Base-by-base conservation (phyloP, 2,888 invertebrate genomes). In the Alentia gelatinosa region DNA sequence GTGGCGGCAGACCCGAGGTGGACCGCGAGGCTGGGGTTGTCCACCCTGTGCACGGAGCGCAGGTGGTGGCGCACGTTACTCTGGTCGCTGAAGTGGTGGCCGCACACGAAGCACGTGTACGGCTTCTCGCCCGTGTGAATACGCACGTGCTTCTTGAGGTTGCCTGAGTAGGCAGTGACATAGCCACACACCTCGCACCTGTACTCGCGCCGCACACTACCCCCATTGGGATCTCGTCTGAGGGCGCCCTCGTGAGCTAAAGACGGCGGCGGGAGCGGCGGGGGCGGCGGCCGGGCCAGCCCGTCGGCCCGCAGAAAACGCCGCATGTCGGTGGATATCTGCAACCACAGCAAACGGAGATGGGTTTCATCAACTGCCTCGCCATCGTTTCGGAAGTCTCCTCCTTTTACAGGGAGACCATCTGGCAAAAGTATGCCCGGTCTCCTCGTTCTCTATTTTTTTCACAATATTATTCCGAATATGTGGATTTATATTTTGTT, bases 51-150 rank as follows among this genome's bases (percentile, higher is more conserved):
- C 37, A 79, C 79, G 23, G 79, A 79, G n/a, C 86, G 42, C 1
- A 86, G 26, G 47, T 86, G 86, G 30, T 86, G 42, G n/a, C 50
- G 26, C 26, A 86, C 50, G 47, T 50, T 86, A 33, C 86, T 50
- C 42, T 47, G 42, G 42, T 86, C 47, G 30, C 86, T 86, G 86
- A 47, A 86, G 47, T 50, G 42, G 42, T 86, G 42, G 3, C 86
- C 86, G 30, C 86, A 86, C n/a, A 47, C 26, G 35, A 26, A 50
- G 50, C 86, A 86, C 30, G 86, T 86, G 33, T 86, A 50, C 5
- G 86, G 86, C 30, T 86, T 86, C 26, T 86, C 86, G 9, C 86
- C 86, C 23, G 86, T 86, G 35, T 86, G 86, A 23, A 50, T 33
- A 23, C 86, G 42, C n/a, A 86, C 30, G 23, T 86, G 86, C 30